phyloP scores from a whole-genome alignment of 2,113 vertebrate species.

The Electrona antarctica region DNA sequence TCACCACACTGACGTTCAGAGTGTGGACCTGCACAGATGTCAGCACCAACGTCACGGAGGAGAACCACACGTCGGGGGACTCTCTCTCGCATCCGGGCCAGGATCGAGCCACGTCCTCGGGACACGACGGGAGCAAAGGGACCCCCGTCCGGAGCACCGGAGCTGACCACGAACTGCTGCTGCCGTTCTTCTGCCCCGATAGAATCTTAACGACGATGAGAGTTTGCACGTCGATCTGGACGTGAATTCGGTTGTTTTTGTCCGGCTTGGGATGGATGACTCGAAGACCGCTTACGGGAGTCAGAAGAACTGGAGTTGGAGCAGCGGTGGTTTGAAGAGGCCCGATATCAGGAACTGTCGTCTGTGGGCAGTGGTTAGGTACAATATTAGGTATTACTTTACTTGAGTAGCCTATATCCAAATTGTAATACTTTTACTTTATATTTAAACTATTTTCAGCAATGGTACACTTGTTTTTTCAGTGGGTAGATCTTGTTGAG shows the following conservation, averaged over 20 bases:
- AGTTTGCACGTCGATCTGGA: conserved; percentile 56
- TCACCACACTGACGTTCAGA: conserved; percentile 66
- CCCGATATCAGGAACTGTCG: conserved; percentile 17
- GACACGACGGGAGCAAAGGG: conserved; percentile 69
- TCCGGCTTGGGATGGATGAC: conserved; percentile 69
- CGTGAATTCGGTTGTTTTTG: conserved; percentile 63
- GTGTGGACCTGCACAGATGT: conserved; percentile 47
- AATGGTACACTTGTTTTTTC: too few species aligned
- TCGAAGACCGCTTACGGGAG: conserved; percentile 49
- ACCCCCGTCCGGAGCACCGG: conserved; percentile 63
- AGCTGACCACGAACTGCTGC: conserved; percentile 75
- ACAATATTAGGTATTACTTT: too few species aligned
- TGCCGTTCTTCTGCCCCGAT: conserved; percentile 47
- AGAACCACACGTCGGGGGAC: conserved; percentile 70
- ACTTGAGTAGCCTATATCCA: too few species aligned
- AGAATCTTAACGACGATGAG: conserved; percentile 68
- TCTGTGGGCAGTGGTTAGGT: conserved; percentile 13
- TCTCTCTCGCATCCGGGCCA: conserved; percentile 50
- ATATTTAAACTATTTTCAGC: too few species aligned
- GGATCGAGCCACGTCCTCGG: conserved; percentile 49
- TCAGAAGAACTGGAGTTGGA: background rate
- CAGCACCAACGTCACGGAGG: conserved; percentile 58
- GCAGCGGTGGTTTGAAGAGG: background rate
- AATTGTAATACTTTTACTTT: too few species aligned
- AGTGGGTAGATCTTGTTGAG: too few species aligned